Evolutionary conservation across 37 sponge, comb jelly and placozoan genomes (phyloP), one percentile per base, ranked within the genome.

Genomic region (Mnemiopsis leidyi): DNA sequence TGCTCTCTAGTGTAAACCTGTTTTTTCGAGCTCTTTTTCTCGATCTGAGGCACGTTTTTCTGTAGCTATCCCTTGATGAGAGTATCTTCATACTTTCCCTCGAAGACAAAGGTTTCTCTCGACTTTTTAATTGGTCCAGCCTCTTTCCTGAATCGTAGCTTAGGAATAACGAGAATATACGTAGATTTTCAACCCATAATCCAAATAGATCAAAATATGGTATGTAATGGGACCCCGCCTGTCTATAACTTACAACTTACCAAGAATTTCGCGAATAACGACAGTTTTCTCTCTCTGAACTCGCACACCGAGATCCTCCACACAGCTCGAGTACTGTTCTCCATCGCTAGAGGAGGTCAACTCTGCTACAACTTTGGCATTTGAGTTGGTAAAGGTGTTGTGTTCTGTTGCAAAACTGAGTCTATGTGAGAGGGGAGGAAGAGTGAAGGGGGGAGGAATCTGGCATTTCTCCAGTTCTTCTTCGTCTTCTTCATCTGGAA

Each of bases 271-370:
- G 23, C 26, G 23, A 30, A 71, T 71, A 30, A 71, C 29, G 2
- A 18, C 73, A 30, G 73, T 71, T 30, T 71, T 71, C 26, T 71
- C 73, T 18, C 73, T 3, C 73, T 71, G 73, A 3, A 71, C 23
- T 23, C 26, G 73, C 23, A 25, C 26, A 5, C 29, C 25, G 23
- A 71, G 25, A 30, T 71, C 73, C 73, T 71, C 73, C 16, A 71
- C 73, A 71, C 73, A 71, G 26, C 73, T 71, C 21, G 73, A 71
- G 73, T 71, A 71, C 29, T 71, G 29, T 61, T 61, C 68, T 29
- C 29, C 23, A 18, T 71, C 26, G 5, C 29, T n/a, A 23, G 25
- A n/a, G 25, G 73, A 71, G n/a, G n/a, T n/a, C 73, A 71, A 18
- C 23, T 71, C 73, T 71, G 73, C 73, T 23, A 71, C 73, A 7